Conservation (phyloP, 1,140 invertebrate genomes). For the Zaprionus davidi region DNA sequence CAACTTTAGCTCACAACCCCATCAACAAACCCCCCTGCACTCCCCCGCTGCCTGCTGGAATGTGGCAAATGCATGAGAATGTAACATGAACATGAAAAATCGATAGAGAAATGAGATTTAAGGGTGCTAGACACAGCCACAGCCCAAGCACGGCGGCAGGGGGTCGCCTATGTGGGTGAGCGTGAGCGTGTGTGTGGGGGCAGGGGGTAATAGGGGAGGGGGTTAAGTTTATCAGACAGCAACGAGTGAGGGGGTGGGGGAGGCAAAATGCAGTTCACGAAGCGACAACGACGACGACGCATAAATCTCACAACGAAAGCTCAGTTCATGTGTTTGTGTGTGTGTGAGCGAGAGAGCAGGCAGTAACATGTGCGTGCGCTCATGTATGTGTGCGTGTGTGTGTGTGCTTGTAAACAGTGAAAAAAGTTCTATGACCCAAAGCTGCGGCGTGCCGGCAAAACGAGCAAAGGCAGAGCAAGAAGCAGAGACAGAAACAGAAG, state of each 20-base stretch:
- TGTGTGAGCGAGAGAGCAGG: constrained; percentile 8
- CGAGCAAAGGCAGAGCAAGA: constrained; percentile 50
- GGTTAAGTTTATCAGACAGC: constrained; percentile 42
- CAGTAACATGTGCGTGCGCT: constrained; percentile 36
- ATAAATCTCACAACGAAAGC: constrained; percentile 75
- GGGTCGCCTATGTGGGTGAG: constrained; percentile 23
- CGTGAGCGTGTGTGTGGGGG: background rate
- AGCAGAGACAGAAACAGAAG: background rate
- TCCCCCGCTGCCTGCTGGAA: background rate
- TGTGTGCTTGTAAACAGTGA: constrained; percentile 65
- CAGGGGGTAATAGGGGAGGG: background rate
- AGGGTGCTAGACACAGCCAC: constrained; percentile 62
- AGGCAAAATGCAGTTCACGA: constrained; percentile 53
- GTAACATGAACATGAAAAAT: constrained; percentile 77
- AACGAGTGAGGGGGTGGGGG: constrained; percentile 1
- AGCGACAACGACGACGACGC: constrained; percentile 54
- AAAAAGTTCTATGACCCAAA: constrained; percentile 84
- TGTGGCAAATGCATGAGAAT: constrained; percentile 52
- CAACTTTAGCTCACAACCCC: background rate
- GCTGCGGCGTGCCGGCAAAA: constrained; percentile 48
- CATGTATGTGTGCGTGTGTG: constrained; percentile 22
- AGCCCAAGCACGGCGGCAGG: background rate
- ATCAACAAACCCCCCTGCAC: background rate
- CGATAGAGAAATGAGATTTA: constrained; percentile 82
- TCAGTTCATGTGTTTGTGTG: constrained; percentile 34